Evolutionary conservation across 2,888 invertebrate species (phyloP).

Genomic region (Stenichneumon culpator): DNA sequence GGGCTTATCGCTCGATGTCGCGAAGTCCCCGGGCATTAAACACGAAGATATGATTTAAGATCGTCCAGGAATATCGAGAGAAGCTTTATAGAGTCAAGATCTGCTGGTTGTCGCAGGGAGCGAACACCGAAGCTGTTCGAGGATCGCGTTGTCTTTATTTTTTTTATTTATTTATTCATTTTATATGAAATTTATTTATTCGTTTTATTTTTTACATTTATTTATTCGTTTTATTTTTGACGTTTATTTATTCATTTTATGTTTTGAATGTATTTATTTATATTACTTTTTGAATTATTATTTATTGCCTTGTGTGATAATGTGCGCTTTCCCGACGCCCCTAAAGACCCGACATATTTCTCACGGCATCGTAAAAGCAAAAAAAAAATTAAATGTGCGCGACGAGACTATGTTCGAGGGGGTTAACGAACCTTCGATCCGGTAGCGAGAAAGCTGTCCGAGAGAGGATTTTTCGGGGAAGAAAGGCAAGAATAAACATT

Average conservation of each 20-base stretch:
- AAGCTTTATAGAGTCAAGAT: too few relatives aligned
- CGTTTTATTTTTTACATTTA: too few relatives aligned
- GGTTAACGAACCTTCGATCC: slow-evolving; percentile 40
- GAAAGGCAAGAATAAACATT: slow-evolving; percentile 49
- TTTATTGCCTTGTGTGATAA: not conserved
- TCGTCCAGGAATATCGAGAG: too few relatives aligned
- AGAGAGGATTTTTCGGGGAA: slow-evolving; percentile 22
- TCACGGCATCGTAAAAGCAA: not conserved
- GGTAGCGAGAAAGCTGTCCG: slow-evolving; percentile 19
- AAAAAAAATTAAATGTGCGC: not conserved
- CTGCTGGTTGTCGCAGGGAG: too few relatives aligned
- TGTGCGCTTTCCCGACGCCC: not conserved
- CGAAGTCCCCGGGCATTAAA: not conserved
- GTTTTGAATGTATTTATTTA: not conserved
- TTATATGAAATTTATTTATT: too few relatives aligned
- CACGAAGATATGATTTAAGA: too few relatives aligned
- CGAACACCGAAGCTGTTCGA: too few relatives aligned
- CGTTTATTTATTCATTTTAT: too few relatives aligned
- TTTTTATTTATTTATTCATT: too few relatives aligned
- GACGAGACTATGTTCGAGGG: not conserved
- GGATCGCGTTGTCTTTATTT: too few relatives aligned
- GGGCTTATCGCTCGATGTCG: slow-evolving; percentile 35
- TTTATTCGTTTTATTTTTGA: too few relatives aligned
- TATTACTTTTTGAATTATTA: not conserved
- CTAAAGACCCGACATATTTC: not conserved